These are phyloP conservation scores for Agrochola lota DNA, from an alignment of 2,888 invertebrate genomes.

Conservation along the genomic window DNA sequence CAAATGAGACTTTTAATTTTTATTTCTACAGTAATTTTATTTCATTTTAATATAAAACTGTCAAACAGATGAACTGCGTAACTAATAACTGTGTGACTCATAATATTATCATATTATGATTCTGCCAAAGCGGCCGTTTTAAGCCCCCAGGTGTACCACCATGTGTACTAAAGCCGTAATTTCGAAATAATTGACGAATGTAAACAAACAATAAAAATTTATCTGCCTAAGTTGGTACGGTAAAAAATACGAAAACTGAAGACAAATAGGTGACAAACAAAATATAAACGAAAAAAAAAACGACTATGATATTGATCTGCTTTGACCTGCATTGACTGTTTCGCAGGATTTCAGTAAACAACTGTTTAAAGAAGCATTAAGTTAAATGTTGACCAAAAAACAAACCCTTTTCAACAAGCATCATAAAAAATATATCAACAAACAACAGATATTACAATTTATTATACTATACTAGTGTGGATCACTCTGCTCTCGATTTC, in stretches of 20 bases:
- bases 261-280: constrained; percentile 14
- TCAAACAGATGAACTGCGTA: too few species aligned
- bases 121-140: too few species aligned
- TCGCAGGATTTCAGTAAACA: constrained; percentile 32
- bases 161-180: background rate
- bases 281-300: background rate
- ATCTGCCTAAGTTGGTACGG: background rate
- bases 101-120: too few species aligned
- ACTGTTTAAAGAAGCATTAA: constrained; percentile 10
- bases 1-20: too few species aligned
- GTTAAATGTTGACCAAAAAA: constrained; percentile 1
- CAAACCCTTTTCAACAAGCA: constrained; percentile 40
- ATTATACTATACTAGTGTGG: background rate
- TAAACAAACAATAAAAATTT: constrained; percentile 25
- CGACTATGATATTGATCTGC: constrained; percentile 1
- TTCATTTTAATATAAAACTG: too few species aligned
- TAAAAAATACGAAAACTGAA: constrained; percentile 11
- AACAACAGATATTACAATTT: constrained; percentile 34
- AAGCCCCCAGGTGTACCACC: too few species aligned
- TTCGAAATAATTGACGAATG: constrained; percentile 40
- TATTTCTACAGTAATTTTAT: too few species aligned
- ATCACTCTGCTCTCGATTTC: constrained; percentile 12
- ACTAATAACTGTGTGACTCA: too few species aligned
- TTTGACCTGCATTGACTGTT: background rate
- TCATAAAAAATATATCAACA: constrained; percentile 49